phyloP scores from a whole-genome alignment of 2,888 invertebrate species.

The Lampropteryx suffumata region DNA sequence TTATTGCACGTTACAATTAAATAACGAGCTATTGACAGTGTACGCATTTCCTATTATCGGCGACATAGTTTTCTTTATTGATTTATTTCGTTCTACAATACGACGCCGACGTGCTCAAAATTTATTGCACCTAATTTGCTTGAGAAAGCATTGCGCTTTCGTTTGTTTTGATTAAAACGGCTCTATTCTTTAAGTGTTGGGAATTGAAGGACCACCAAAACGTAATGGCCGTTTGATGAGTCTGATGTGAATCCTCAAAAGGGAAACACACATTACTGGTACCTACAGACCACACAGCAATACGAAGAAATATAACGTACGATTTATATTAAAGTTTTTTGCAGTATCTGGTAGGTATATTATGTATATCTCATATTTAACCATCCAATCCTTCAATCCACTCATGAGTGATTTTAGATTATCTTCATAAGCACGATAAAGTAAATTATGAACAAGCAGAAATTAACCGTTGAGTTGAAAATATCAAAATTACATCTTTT shows the following conservation, averaged over 20 bases:
- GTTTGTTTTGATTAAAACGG: conserved; percentile 34
- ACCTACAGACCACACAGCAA: conserved; percentile 4
- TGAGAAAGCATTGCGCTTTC: conserved; percentile 32
- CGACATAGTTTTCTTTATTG: conserved; percentile 62
- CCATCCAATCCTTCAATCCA: no score
- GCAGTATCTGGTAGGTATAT: no score
- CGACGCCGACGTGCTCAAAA: conserved; percentile 35
- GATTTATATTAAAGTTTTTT: no score
- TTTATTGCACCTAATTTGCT: conserved; percentile 43
- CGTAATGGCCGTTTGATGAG: conserved; percentile 25
- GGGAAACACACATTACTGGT: neutral
- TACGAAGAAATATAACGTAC: neutral
- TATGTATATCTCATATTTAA: no score
- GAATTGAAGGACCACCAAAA: conserved; percentile 36
- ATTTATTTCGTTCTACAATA: conserved; percentile 58
- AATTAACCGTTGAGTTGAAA: no score
- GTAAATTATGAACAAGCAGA: no score
- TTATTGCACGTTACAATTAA: conserved; percentile 63
- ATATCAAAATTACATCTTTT: no score
- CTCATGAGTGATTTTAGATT: no score
- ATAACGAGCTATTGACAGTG: conserved; percentile 54
- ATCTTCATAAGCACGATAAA: no score
- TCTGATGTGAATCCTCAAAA: conserved; percentile 5
- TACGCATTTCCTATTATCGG: conserved; percentile 50
- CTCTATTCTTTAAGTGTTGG: conserved; percentile 28